Base-by-base conservation (phyloP, 2,888 invertebrate species). In the Parnassius apollo region DNA sequence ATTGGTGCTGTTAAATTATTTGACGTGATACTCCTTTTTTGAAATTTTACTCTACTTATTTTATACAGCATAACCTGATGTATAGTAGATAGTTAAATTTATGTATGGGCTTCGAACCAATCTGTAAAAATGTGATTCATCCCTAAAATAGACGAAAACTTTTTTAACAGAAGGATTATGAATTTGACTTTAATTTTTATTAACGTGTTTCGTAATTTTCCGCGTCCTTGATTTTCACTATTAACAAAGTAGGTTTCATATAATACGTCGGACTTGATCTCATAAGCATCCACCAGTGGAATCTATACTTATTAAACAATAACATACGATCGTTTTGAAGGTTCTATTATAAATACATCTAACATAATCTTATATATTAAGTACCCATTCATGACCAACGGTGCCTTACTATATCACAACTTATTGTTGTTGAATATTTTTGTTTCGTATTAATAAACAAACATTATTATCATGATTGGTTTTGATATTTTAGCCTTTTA, bases 241-340 rank as follows among this genome's bases (percentile, higher is more conserved):
- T 58, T 66, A 66, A 55, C 42, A 62, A 65, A 57, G 65, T 18
- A 55, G 46, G 61, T 66, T 74, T 74, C 69, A 69, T 68, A 74
- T 73, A 75, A 81, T 81, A 78, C 78, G 81, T 83, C 85, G 85
- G 82, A 85, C 88, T 88, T 91, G 90, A 91, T 91, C 90, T 91
- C 90, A 89, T 86, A 78, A 77, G 78, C 85, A 83, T 82, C 87
- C 86, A 85, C 88, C 88, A 89, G 85, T 89, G 88, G 84, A 86
- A 79, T 77, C 80, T 79, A 79, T 75, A 71, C 68, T 68, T 69
- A 69, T 66, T 66, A 69, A 60, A 70, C 68, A 59, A 42, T 52
- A 59, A 63, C 57, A 65, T 63, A 65, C 65, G 69, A 69, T 71
- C 69, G 71, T 68, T 57, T 65, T 67, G 62, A 74, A 70, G 74